Base-by-base conservation (phyloP, 2,888 invertebrate genomes). In the Carterocephalus palaemon region DNA sequence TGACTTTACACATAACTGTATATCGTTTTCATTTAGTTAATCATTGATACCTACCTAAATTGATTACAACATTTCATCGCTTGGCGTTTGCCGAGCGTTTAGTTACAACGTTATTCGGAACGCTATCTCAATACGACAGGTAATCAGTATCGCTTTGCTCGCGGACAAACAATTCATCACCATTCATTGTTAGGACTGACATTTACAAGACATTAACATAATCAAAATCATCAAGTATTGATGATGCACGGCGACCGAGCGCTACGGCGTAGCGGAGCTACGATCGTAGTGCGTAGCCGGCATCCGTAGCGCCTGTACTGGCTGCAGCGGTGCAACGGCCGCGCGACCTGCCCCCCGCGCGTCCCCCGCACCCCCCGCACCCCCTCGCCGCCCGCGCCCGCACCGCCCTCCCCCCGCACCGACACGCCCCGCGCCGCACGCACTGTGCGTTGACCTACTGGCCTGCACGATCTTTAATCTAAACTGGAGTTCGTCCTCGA, bases 381-480 rank as follows among this genome's bases (percentile, higher is more conserved):
- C 50, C 48, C 52, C 40, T 54, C 47, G 49, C 47, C 51, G 41
- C 53, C 52, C 51, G 42, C 52, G 51, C 49, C 37, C 38, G 28
- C 49, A 49, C 57, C 52, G 50, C 52, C 52, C 39, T 40, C 26
- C 53, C 45, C 53, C 42, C 53, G 48, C 55, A 60, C 54, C 60
- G 59, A 56, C 60, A 63, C 66, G 59, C 62, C 64, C 55, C 62
- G 55, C 62, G 54, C 66, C 64, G 64, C 75, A 80, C 85, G 85
- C 85, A 81, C 82, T 77, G 81, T 83, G 82, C 83, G 79, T 78
- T 79, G 85, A 85, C 84, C 85, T 79, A 85, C 81, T 85, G 82
- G 70, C 75, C 78, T 79, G 78, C 74, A 80, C 86, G 88, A 83
- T 83, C 81, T 83, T 81, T 83, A 76, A 81, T 77, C 77, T 72